These are phyloP conservation scores for Choreutis nemorana DNA, from an alignment of 2,888 invertebrate genomes.

Conservation along the genomic window DNA sequence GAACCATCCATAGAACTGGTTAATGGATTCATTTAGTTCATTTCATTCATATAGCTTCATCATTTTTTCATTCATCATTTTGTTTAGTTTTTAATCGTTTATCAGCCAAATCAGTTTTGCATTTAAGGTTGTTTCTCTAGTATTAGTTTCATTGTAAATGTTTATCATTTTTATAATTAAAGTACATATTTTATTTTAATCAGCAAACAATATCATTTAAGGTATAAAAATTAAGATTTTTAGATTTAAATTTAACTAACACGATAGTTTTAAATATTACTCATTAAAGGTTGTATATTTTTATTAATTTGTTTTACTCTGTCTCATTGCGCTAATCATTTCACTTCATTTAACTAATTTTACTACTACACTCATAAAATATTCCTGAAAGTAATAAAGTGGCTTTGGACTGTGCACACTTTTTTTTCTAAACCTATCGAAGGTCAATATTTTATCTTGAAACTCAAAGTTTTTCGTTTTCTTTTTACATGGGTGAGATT, in stretches of 20 bases:
- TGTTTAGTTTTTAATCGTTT: conserved; percentile 28
- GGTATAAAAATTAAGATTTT: too few relatives aligned
- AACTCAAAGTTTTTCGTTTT: conserved; percentile 23
- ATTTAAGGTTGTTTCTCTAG: conserved; percentile 7
- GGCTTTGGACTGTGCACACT: conserved; percentile 60
- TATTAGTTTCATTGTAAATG: conserved; percentile 4
- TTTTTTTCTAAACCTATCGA: conserved; percentile 7
- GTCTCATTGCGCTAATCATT: too few relatives aligned
- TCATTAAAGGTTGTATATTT: too few relatives aligned
- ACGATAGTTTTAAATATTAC: too few relatives aligned
- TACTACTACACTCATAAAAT: too few relatives aligned
- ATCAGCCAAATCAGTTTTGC: conserved; percentile 8
- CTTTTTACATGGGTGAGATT: conserved; percentile 62
- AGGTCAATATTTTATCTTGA: conserved; percentile 9
- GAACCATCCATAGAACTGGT: conserved; percentile 54
- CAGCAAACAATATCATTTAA: too few relatives aligned
- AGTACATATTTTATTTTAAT: conserved; percentile 7
- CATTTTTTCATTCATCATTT: conserved; percentile 25
- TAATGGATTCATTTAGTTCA: conserved; percentile 56
- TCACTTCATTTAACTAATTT: too few relatives aligned
- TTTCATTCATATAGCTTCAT: conserved; percentile 17
- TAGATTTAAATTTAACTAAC: too few relatives aligned
- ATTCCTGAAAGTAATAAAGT: conserved; percentile 51
- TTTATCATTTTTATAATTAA: conserved; percentile 8
- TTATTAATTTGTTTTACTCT: too few relatives aligned